Conservation (phyloP, 2,113 vertebrate species). For the Gadus chalcogrammus region DNA sequence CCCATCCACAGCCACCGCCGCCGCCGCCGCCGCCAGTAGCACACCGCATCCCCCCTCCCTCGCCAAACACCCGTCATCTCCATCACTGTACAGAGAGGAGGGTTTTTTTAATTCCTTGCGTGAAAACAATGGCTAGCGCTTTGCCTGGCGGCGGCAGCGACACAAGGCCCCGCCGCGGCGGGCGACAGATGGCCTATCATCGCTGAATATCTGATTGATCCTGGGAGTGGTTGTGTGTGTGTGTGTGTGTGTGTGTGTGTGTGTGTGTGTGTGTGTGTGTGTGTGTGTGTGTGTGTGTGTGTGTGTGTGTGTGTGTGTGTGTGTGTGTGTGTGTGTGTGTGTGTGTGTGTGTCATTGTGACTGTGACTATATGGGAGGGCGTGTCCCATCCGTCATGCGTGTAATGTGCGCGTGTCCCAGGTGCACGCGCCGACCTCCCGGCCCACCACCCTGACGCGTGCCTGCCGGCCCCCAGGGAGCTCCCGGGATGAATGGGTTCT, state of each 20-base stretch:
- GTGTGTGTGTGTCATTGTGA: slow-evolving; percentile 8
- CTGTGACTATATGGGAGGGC: slow-evolving; percentile 10
- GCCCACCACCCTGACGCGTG: slow-evolving; percentile 37
- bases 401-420: slow-evolving; percentile 56
- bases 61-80: slow-evolving; percentile 62
- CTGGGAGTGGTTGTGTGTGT: slow-evolving; percentile 63
- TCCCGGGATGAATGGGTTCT: slow-evolving; percentile 61
- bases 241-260: no score
- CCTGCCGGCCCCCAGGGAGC: slow-evolving; percentile 51
- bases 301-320: slow-evolving; percentile 8
- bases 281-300: slow-evolving; percentile 10
- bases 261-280: no score
- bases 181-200: slow-evolving; percentile 78
- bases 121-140: slow-evolving; percentile 74
- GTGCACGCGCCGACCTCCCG: slow-evolving; percentile 44
- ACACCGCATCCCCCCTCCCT: slow-evolving; percentile 44
- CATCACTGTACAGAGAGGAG: slow-evolving; percentile 68
- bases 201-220: slow-evolving; percentile 78
- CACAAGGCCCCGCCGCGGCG: slow-evolving; percentile 63
- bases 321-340: slow-evolving; percentile 23
- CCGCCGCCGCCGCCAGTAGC: not conserved
- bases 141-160: slow-evolving; percentile 72
- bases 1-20: slow-evolving; percentile 21
- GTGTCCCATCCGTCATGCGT: slow-evolving; percentile 66
- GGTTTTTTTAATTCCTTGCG: slow-evolving; percentile 74